Evolutionary conservation across 2,797 vertebrate species (phyloP).

Genomic region (Setipinna tenuifilis): DNA sequence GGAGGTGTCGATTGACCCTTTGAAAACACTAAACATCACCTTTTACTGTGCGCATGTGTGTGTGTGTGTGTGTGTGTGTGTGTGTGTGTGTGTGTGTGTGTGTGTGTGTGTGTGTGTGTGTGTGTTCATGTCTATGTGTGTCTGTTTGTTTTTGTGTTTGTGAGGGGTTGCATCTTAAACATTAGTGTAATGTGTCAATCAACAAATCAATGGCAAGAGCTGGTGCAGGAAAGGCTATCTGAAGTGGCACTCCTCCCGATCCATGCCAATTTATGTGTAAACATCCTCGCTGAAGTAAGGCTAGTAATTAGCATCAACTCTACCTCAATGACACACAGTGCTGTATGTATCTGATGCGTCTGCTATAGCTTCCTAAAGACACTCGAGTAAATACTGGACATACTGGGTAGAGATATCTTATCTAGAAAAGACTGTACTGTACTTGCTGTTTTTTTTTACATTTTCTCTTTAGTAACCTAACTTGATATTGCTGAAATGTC

Average conservation of each 20-base stretch:
- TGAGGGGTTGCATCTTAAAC: not conserved
- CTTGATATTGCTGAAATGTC: not conserved
- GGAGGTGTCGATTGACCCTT: not conserved
- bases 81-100: not conserved
- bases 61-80: not conserved
- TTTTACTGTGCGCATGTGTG: not conserved
- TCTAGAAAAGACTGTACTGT: not conserved
- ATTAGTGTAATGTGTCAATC: conserved; percentile 48
- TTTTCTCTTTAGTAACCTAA: not conserved
- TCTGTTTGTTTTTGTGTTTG: not conserved
- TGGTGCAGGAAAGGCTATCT: not conserved
- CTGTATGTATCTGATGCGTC: not conserved
- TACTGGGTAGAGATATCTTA: not conserved
- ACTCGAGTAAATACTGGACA: not conserved
- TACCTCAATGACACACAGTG: not conserved
- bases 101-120: not conserved
- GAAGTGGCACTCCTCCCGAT: not conserved
- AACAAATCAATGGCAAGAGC: conserved; percentile 42
- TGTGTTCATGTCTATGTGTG: not conserved
- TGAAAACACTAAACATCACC: conserved; percentile 13
- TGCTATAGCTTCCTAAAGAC: not conserved
- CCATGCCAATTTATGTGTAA: not conserved
- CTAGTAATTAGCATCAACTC: conserved; percentile 12
- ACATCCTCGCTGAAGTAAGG: not conserved
- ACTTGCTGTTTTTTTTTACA: not conserved